Evolutionary conservation across 2,113 vertebrate genomes (phyloP).

Genomic region (Pelusios castaneus): DNA sequence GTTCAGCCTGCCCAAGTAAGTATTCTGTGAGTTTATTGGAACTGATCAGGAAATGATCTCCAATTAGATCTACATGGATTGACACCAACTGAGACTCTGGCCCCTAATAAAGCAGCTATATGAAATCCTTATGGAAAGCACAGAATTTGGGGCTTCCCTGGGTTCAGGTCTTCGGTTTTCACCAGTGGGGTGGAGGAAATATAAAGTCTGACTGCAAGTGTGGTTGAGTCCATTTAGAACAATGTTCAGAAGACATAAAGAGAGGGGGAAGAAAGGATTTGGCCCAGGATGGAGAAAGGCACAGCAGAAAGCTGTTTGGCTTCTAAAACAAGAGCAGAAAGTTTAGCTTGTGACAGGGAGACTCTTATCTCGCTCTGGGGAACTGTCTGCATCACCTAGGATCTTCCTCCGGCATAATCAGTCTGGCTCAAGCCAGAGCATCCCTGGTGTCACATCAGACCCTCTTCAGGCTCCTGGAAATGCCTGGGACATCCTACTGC

Average conservation of each 20-base stretch:
- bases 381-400: neutral
- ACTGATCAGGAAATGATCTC: constrained; percentile 38
- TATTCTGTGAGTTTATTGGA: neutral
- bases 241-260: neutral
- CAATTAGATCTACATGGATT: neutral
- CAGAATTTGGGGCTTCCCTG: neutral
- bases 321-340: fast-evolving
- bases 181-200: neutral
- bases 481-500: neutral
- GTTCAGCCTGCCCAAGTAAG: fast-evolving
- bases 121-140: neutral
- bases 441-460: neutral
- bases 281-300: neutral
- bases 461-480: neutral
- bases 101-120: neutral
- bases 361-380: neutral
- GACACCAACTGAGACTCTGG: neutral
- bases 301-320: neutral
- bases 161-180: neutral
- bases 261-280: neutral
- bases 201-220: neutral
- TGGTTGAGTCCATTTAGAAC: neutral
- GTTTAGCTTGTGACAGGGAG: neutral
- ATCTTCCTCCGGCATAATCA: neutral
- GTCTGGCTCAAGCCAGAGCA: neutral